Evolutionary conservation across 1,140 invertebrate species (phyloP), one percentile per base, ranked within the genome.

Genomic region (Lutraria rhynchaena): DNA sequence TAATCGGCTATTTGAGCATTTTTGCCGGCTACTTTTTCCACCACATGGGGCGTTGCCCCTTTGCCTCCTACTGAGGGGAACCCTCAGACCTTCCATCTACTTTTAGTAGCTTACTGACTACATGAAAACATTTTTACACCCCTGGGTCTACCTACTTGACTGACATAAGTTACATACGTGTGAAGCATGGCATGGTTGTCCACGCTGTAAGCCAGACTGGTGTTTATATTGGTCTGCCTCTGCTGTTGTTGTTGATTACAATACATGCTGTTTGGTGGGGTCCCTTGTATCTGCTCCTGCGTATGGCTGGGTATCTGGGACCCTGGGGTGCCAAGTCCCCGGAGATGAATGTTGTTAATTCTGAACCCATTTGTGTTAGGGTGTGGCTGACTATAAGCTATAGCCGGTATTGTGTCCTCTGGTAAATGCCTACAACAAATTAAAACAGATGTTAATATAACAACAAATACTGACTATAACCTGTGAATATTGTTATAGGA

Each of bases 331-430:
- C 67, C 29, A 22, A 60, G 44, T 53, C 71, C 57, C 24, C 80
- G 60, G 22, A 75, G 51, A 35, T 57, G 73, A 44, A 83, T 37
- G 41, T 84, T 78, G 53, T 74, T 74, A 33, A 73, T 71, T 31
- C 58, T 35, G 46, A 73, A 80, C 46, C 70, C 70, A 41, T 69
- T 61, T 27, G 46, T 44, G 29, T 49, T 70, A n/a, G 51, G 27
- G 15, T 80, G 87, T 3, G 81, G 61, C 22, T 75, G 73, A 57
- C 53, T 83, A 61, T 83, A 88, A 0, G 87, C 84, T 71, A 87
- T 82, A 35, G 84, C 87, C 19, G 84, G 76, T 15, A 88, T 87
- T 4, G 82, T 76, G 35, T 88, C 87, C 37, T 88, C 87, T 60
- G 87, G 87, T 35, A 88, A 65, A 60, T 85, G 87, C 37, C 87